Base-by-base conservation (phyloP, 2,113 vertebrate species). In the human (Homo sapiens) region DNA sequence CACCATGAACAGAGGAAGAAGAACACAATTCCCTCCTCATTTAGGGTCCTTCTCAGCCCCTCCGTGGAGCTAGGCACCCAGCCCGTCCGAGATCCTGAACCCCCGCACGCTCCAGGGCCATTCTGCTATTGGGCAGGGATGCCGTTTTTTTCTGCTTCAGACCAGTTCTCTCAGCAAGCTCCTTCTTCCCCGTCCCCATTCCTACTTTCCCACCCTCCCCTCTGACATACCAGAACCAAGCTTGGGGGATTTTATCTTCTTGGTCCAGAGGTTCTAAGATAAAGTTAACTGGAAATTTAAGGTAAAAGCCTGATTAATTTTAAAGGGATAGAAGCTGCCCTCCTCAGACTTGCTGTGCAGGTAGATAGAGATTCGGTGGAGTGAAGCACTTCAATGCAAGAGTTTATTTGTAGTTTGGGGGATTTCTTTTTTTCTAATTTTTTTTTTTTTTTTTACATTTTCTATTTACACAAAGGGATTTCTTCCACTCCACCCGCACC, bases 111-210 rank as follows among this genome's bases (percentile, higher is more conserved):
- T 48, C 87, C n/a, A 64, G 35, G 27, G 18, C 43, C 40, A 20
- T 16, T 73, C 83, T 93, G 83, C 32, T 4, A 0, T 27, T 13
- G 50, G 61, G 95, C 95, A 57, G 16, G 59, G 68, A 48, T 16
- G 55, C 52, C 70, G 38, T 64, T 95, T 82, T 73, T 84, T 89
- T 57, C 18, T 14, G 20, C 78, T 68, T 35, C 84, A 35, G 89
- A 64, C 5, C 80, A 57, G 66, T 78, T 59, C 96, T 97, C 96
- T 76, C 35, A 4, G 97, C 59, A n/a, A 43, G n/a, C 89, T 95
- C 95, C 87, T 87, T 97, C 90, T 92, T 85, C 61, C 25, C 61
- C 48, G 3, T 22, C 59, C 11, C 78, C 57, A 38, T 23, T 27
- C 61, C 4, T 1, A 5, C 35, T 45, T 13, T 25, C 12, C 57